Evolutionary conservation across 2,113 vertebrate species (phyloP).

Genomic region (Osmerus eperlanus): DNA sequence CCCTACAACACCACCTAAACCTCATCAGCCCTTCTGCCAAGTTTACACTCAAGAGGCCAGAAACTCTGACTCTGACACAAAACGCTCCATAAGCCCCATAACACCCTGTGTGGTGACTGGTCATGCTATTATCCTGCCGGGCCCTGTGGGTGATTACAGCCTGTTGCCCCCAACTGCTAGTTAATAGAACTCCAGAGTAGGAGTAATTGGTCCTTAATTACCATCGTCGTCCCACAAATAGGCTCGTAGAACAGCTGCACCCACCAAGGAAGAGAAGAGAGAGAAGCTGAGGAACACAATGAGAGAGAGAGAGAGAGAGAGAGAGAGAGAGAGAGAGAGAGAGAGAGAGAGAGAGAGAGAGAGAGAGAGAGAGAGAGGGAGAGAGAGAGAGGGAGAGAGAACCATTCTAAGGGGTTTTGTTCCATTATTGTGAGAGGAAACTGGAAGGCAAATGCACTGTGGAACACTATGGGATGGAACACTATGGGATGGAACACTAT

Average conservation of each 20-base stretch:
- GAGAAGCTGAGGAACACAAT: background rate
- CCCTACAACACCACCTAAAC: too few relatives aligned
- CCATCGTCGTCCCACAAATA: conserved; percentile 60
- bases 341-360: conserved; percentile 1
- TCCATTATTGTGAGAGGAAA: conserved; percentile 57
- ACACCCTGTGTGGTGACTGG: conserved; percentile 29
- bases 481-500: too few relatives aligned
- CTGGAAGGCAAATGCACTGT: conserved; percentile 35
- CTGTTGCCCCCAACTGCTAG: conserved; percentile 44
- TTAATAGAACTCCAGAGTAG: conserved; percentile 66
- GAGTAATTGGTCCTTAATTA: conserved; percentile 72
- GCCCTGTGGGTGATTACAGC: conserved; percentile 56
- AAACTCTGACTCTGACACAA: background rate
- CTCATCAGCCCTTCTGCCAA: too few relatives aligned
- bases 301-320: background rate
- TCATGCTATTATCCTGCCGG: conserved; percentile 54
- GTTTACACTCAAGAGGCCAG: background rate
- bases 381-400: conserved; percentile 27
- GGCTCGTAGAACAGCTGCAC: conserved; percentile 64
- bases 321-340: background rate
- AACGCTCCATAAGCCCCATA: background rate
- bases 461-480: conserved; percentile 43
- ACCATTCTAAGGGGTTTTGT: conserved; percentile 44
- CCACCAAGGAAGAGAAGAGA: conserved; percentile 23
- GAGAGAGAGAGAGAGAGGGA: conserved; percentile 12